phyloP scores from a whole-genome alignment of 1,140 invertebrate species.

The Lithobius niger region DNA sequence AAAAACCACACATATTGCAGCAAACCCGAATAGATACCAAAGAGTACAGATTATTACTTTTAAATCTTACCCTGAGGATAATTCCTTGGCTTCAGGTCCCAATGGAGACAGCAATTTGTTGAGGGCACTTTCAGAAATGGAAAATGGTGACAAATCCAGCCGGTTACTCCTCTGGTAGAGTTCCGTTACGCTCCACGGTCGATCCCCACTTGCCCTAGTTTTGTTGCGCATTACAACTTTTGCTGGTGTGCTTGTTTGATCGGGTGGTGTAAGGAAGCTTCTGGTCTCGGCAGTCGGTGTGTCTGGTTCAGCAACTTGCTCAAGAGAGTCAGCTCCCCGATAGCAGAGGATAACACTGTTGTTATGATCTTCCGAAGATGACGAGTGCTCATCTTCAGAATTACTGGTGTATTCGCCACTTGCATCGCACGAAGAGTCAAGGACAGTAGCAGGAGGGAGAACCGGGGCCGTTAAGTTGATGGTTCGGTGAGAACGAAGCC shows the following conservation, averaged over 20 bases:
- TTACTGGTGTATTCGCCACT: slow-evolving; percentile 72
- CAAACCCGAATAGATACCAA: too few species aligned
- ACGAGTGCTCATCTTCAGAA: slow-evolving; percentile 40
- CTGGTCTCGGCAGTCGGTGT: slow-evolving; percentile 8
- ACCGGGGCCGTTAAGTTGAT: slow-evolving; percentile 11
- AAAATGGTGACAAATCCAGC: slow-evolving; percentile 41
- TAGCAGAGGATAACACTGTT: slow-evolving; percentile 48
- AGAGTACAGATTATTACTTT: too few species aligned
- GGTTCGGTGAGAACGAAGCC: slow-evolving; percentile 38
- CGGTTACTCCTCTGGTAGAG: slow-evolving; percentile 48
- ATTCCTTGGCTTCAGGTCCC: background rate
- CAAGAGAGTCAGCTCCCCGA: slow-evolving; percentile 36
- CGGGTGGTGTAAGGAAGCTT: slow-evolving; percentile 13
- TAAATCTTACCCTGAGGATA: background rate
- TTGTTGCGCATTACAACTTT: slow-evolving; percentile 35
- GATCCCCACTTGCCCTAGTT: slow-evolving; percentile 36
- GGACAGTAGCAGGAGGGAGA: slow-evolving; percentile 22
- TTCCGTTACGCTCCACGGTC: slow-evolving; percentile 73
- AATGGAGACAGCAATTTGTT: slow-evolving; percentile 41
- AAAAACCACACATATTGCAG: too few species aligned
- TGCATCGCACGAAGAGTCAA: slow-evolving; percentile 60
- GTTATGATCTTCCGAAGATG: slow-evolving; percentile 52
- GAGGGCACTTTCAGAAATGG: slow-evolving; percentile 73
- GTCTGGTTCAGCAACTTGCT: slow-evolving; percentile 33
- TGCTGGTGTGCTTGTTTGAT: slow-evolving; percentile 16